Evolutionary conservation across 2,797 vertebrate species (phyloP), one percentile per base, ranked within the genome.

Genomic region (Chromis chromis): DNA sequence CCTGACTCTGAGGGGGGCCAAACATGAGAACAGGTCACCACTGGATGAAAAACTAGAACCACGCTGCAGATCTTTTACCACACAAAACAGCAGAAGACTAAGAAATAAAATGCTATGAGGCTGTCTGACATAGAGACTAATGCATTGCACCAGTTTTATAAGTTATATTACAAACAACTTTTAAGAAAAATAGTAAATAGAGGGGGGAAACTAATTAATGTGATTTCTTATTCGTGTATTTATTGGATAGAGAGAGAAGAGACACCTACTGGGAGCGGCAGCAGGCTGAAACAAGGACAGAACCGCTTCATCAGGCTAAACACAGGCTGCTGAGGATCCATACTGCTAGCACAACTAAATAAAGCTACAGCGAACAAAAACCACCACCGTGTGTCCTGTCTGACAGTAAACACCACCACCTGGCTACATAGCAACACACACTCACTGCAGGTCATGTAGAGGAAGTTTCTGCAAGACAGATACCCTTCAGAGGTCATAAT

Each of bases 291-390:
- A 86, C 97, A 98, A 65, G 96, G 90, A 88, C 96, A 98, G 86
- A 97, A 93, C 77, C 94, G 94, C 92, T 96, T 97, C 96, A 97
- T 96, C 90, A 96, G 92, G 90, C 79, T 90, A 90, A 90, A 94
- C 81, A 93, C 88, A 65, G 93, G 87, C 89, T 88, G 84, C 85
- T 85, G 84, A 73, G 91, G 91, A 91, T 94, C 94, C 93, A 94
- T 95, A 28, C 28, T 60, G 87, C 75, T 82, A 83, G 69, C 77
- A 78, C 61, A 61, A 61, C 66, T 78, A 82, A 71, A 84, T 31
- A 4, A 64, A 82, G 74, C 68, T 69, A 64, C 19, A 52, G 31
- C 65, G 11, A n/a, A 49, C 25, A 0, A 42, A 77, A 24, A 52
- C 65, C 33, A 57, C 65, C 1, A 12, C 68, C 2, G 39, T 56